Evolutionary conservation across 2,797 vertebrate species (phyloP), one percentile per base, ranked within the genome.

Genomic region (Myiotriccus ornatus): DNA sequence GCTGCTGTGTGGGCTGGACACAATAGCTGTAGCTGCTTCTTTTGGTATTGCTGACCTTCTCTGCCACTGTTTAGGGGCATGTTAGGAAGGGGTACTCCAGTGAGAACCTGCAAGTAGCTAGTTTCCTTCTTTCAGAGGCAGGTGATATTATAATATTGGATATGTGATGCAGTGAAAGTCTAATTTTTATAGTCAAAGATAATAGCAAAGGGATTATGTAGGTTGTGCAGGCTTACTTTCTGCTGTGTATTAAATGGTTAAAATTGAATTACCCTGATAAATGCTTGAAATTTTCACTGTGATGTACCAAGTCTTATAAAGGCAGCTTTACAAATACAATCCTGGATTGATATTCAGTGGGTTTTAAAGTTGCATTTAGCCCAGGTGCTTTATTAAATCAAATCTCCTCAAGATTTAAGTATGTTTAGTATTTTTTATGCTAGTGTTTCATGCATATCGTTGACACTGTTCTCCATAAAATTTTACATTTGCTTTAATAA

Each of bases 331-430:
- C 12, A 75, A 68, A n/a, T 70, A 35, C 7, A 60, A 3, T 24
- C 16, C 10, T 47, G 4, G 12, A 35, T 11, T 75, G 23, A n/a
- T 74, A 44, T n/a, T 53, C 23, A 56, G 25, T 94, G 64, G 7
- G 23, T 83, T 85, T 75, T 67, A 64, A 27, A 41, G 28, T 59
- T 22, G 6, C 22, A 21, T 34, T 76, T 21, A 62, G 11, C 6
- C 30, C 23, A 37, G 22, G 4, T 2, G 1, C 14, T 49, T 79
- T 65, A n/a, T 84, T 60, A 37, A 0, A 0, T 76, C 14, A 34
- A 34, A 57, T 41, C 16, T 90, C 28, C 32, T n/a, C 30, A 67
- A 81, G 39, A 56, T 47, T 52, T 50, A 62, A 56, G 12, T 71
- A 8, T 41, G 39, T 52, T 65, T 73, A 9, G 32, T 53, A 44